These are phyloP conservation scores for Plebejus melissa DNA, from an alignment of 2,888 invertebrate genomes.

Conservation along the genomic window DNA sequence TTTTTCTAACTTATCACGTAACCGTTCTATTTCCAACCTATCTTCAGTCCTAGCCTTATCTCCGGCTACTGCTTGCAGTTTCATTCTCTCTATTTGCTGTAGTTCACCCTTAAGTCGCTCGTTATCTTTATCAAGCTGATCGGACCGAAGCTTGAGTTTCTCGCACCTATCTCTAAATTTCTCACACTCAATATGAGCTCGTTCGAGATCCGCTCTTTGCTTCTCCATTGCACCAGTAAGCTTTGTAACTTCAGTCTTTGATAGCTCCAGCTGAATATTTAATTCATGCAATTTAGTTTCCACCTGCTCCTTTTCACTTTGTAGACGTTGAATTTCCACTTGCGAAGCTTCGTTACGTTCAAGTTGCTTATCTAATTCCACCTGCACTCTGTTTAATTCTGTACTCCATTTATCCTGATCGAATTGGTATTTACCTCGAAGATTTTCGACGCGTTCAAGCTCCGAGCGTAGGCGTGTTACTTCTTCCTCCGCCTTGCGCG, in stretches of 20 bases:
- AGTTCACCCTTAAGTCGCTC: slow-evolving; percentile 71
- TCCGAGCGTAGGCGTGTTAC: slow-evolving; percentile 83
- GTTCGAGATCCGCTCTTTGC: slow-evolving; percentile 87
- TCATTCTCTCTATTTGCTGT: slow-evolving; percentile 86
- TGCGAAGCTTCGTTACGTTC: slow-evolving; percentile 88
- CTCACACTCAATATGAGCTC: slow-evolving; percentile 92
- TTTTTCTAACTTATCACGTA: slow-evolving; percentile 92
- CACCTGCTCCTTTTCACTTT: slow-evolving; percentile 82
- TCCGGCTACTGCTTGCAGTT: slow-evolving; percentile 82
- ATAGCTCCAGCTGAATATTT: slow-evolving; percentile 88
- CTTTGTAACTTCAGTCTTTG: slow-evolving; percentile 88
- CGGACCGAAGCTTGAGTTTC: slow-evolving; percentile 86
- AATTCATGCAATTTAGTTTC: slow-evolving; percentile 87
- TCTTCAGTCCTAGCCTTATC: slow-evolving; percentile 83
- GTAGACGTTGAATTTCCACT: slow-evolving; percentile 84
- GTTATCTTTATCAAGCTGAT: slow-evolving; percentile 82
- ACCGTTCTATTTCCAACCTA: slow-evolving; percentile 88
- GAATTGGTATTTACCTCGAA: slow-evolving; percentile 81
- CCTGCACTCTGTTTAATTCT: slow-evolving; percentile 87
- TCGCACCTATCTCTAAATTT: slow-evolving; percentile 92
- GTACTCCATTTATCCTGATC: slow-evolving; percentile 76
- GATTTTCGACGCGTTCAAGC: slow-evolving; percentile 86
- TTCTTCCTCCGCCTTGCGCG: slow-evolving; percentile 84
- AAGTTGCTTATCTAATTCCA: slow-evolving; percentile 85
- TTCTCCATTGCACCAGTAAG: slow-evolving; percentile 87